Evolutionary conservation across 2,888 invertebrate genomes (phyloP), one percentile per base, ranked within the genome.

Genomic region (Amorpha juglandis): DNA sequence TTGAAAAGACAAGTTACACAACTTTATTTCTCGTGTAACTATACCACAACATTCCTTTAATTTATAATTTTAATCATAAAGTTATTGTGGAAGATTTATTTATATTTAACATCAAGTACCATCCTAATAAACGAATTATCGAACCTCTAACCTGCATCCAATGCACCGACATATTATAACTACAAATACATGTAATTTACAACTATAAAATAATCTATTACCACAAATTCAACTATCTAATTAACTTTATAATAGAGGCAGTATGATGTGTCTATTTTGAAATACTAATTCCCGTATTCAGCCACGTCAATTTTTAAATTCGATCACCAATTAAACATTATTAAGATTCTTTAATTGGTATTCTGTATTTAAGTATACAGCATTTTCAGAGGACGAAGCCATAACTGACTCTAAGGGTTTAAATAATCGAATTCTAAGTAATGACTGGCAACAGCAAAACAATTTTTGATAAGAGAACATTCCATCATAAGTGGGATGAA

Each of bases 1-100:
- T n/a, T 7, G 27, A 48, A 48, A 48, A 48, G 2, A 48, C 7
- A n/a, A n/a, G 48, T 16, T 16, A 48, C 16, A 48, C 48, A 0
- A 16, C 48, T 48, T 35, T 51, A 6, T 2, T 21, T 12, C 21
- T 27, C n/a, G n/a, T 9, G 0, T 6, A 1, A 52, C 27, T 14
- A 52, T 33, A 55, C 38, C 9, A 58, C 58, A 58, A 11, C 19
- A 19, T 42, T 42, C 16, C 42, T 19, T 58, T 58, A 58, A 58
- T 42, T 55, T 42, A 38, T 38, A 19, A 19, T 19, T 58, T 58
- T 38, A 55, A 19, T 86, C 81, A 82, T 90, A 90, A 89, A 90
- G 89, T 83, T 88, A 87, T 83, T 86, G 84, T 92, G 92, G 92
- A 92, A 92, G 91, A 91, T 80, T 84, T 78, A 58, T 38, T 58